A percentile compares a stretch with the other conserved stretches of the same genome.
Evolutionary conservation across 2,113 vertebrate genomes (phyloP).

Genomic region (Nymphicus hollandicus): DNA sequence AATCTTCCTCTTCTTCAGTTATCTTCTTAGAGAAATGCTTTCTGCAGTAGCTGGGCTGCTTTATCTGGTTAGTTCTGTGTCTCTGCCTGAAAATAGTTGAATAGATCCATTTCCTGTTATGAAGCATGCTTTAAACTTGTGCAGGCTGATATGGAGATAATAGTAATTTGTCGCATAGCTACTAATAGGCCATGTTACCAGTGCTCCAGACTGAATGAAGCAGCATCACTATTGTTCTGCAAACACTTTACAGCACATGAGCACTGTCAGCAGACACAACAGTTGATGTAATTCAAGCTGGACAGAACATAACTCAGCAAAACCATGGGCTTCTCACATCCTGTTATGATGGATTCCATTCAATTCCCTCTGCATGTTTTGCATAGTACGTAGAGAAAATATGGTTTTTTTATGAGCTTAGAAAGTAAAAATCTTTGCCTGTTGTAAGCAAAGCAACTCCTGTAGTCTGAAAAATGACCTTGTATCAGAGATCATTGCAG

Average conservation of each 20-base stretch:
- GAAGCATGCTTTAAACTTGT: background rate
- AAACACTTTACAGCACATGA: background rate
- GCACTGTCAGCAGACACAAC: background rate
- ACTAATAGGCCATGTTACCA: rapidly evolving
- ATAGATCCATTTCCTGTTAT: background rate
- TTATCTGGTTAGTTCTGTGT: background rate
- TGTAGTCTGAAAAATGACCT: background rate
- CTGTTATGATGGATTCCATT: background rate
- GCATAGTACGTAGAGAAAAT: background rate
- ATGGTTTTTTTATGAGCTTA: background rate
- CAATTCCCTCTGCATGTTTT: background rate
- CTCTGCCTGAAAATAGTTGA: background rate
- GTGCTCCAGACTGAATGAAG: background rate
- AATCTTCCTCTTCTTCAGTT: background rate
- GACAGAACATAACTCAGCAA: background rate
- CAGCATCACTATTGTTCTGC: background rate
- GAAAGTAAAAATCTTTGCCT: background rate
- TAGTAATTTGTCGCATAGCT: background rate
- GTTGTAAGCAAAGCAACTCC: background rate
- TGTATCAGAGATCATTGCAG: background rate
- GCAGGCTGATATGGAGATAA: background rate
- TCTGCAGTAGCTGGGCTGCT: background rate
- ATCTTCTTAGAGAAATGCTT: background rate
- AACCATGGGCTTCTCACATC: background rate
- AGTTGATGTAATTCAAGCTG: background rate